Evolutionary conservation across 2,113 vertebrate genomes (phyloP).

Genomic region (Xiphorhynchus elegans): DNA sequence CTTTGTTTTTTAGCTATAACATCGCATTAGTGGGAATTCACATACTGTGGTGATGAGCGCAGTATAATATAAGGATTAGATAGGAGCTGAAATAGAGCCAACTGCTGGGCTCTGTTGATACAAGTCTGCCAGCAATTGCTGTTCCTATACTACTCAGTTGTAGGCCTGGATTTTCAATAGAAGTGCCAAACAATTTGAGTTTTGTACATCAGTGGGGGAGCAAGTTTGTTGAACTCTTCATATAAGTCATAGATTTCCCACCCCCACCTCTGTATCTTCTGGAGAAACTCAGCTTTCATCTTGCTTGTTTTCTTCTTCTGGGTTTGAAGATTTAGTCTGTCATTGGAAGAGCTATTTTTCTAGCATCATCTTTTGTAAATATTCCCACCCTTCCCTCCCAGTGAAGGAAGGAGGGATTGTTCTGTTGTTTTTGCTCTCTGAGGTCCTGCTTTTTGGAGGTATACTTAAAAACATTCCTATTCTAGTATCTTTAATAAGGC

Average conservation of each 20-base stretch:
- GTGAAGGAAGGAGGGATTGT: not conserved
- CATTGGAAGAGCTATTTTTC: not conserved
- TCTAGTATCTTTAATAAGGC: not conserved
- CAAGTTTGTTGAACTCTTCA: constrained; percentile 21
- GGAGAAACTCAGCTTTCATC: not conserved
- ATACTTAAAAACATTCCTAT: not conserved
- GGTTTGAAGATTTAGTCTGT: not conserved
- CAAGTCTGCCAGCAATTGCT: constrained; percentile 44
- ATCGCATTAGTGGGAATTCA: constrained; percentile 3
- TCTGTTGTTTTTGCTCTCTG: not conserved
- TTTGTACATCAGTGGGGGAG: constrained; percentile 13
- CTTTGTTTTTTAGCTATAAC: constrained; percentile 38
- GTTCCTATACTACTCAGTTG: constrained; percentile 5
- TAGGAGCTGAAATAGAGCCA: constrained; percentile 57
- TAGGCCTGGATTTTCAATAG: constrained; percentile 30
- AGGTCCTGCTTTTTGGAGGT: not conserved
- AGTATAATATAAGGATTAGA: constrained; percentile 56
- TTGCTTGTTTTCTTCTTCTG: not conserved
- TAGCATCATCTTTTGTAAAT: not conserved
- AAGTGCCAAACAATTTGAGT: not conserved
- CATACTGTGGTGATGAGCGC: constrained; percentile 37
- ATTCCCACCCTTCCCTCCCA: not conserved
- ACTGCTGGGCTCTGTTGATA: constrained; percentile 58
- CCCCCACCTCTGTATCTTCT: not conserved
- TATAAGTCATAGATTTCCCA: not conserved